Percentiles rank a stretch among this genome's conserved stretches.
phyloP scores from a whole-genome alignment of 2,797 vertebrate species.

The Pampus argenteus region DNA sequence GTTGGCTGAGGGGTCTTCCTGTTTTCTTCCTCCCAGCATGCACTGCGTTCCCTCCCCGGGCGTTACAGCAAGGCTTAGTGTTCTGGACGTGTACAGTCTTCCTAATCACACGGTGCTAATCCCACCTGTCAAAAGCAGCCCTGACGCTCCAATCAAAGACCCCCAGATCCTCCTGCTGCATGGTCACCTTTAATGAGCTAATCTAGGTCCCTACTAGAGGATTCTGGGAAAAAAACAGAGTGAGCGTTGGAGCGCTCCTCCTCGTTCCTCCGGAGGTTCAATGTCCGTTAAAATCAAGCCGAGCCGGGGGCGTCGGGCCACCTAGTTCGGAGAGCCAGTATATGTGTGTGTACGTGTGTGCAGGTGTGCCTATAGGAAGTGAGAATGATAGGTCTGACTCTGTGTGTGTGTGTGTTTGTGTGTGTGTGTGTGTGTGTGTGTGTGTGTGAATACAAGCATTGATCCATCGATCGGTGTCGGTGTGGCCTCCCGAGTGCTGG shows the following conservation, averaged over 20 bases:
- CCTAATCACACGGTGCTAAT: constrained; percentile 80
- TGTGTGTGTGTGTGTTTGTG: constrained; percentile 37
- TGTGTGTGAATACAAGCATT: constrained; percentile 65
- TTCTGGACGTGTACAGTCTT: constrained; percentile 64
- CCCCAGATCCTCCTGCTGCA: constrained; percentile 39
- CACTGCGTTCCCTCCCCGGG: constrained; percentile 44
- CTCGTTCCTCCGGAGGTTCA: constrained; percentile 56
- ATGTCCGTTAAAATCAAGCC: constrained; percentile 64
- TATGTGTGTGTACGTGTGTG: constrained; percentile 37
- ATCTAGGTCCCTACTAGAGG: constrained; percentile 57
- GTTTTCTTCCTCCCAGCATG: constrained; percentile 64
- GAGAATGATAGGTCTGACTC: constrained; percentile 45
- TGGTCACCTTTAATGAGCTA: constrained; percentile 79
- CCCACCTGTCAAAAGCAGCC: constrained; percentile 79
- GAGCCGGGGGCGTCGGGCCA: constrained; percentile 71
- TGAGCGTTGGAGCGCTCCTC: constrained; percentile 28
- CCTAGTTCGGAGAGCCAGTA: constrained; percentile 64
- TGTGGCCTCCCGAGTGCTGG: constrained; percentile 64
- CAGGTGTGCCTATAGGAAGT: constrained; percentile 46
- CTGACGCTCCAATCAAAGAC: constrained; percentile 73
- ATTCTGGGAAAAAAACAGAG: constrained; percentile 70
- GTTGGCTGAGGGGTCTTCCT: neutral
- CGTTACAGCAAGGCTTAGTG: constrained; percentile 73
- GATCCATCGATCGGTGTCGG: constrained; percentile 80
- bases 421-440: constrained; percentile 36